Base-by-base conservation (phyloP, 2,888 invertebrate genomes). In the Mythimna loreyi region DNA sequence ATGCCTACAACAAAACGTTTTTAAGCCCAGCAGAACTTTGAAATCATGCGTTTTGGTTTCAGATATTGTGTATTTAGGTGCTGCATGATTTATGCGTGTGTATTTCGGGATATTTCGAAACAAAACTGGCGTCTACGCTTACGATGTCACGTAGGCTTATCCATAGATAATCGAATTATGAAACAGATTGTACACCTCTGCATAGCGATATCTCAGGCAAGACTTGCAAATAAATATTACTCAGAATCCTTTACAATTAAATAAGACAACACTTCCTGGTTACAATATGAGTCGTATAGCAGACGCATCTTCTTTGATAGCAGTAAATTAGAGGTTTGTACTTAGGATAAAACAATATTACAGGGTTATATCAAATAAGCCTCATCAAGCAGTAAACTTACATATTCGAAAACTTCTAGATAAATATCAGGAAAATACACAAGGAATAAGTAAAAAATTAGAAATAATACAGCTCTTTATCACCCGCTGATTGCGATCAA, bases 41-140 rank as follows among this genome's bases (percentile, higher is more conserved):
- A 25, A 36, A 50, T 43, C 53, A 25, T 43, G 33, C 47, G 53
- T 79, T 75, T 45, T 33, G 40, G 50, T 81, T 75, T 59, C 75
- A 60, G 70, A 63, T 60, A 9, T 61, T 58, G 36, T 36, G 19
- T 59, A 45, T 70, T 49, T 60, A 36, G 52, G 36, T 21, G 30
- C 11, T 28, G 13, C 52, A 59, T 64, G 45, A 52, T 45, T 33
- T 66, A 57, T 49, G 66, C 43, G 57, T 60, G 52, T 62, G 62
- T 80, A 70, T 78, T 78, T 78, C 55, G 67, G 63, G 61, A 68
- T n/a, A 68, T 80, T 82, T 75, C 52, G 60, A 68, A 79, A 80
- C 67, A 74, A 62, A 55, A 21, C 47, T 56, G 16, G 61, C 50
- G 50, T 56, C 55, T 75, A 81, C 76, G 79, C 64, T 69, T 36